phyloP scores from a whole-genome alignment of 2,113 vertebrate species.

The Plecturocebus donacophilus region DNA sequence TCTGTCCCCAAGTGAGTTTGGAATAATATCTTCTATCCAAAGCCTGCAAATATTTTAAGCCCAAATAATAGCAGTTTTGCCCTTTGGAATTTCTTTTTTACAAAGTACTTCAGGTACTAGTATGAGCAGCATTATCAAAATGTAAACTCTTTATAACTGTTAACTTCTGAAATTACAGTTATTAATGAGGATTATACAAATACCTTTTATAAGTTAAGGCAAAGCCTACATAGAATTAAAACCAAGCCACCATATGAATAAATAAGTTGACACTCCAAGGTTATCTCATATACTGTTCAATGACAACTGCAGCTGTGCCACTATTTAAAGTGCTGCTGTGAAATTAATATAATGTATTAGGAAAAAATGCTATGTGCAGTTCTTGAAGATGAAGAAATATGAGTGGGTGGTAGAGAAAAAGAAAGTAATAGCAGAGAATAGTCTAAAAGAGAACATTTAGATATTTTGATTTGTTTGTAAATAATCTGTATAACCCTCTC shows the following conservation, averaged over 20 bases:
- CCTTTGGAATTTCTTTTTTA: slow-evolving; percentile 38
- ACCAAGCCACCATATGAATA: slow-evolving; percentile 36
- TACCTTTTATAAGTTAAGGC: slow-evolving; percentile 48
- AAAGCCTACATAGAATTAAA: slow-evolving; percentile 68
- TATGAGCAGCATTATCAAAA: slow-evolving; percentile 29
- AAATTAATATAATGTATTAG: slow-evolving; percentile 68
- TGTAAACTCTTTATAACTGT: slow-evolving; percentile 56
- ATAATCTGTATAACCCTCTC: slow-evolving; percentile 17
- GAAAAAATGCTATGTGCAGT: slow-evolving; percentile 30
- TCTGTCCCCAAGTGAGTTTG: slow-evolving; percentile 6
- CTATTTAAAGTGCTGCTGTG: slow-evolving; percentile 57
- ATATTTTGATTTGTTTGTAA: slow-evolving; percentile 46
- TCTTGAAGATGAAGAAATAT: slow-evolving; percentile 46
- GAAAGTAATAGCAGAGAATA: slow-evolving; percentile 33
- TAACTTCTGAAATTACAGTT: slow-evolving; percentile 64
- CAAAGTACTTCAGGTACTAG: slow-evolving; percentile 58
- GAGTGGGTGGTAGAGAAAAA: slow-evolving; percentile 27
- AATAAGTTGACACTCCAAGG: slow-evolving; percentile 57
- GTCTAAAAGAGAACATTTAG: slow-evolving; percentile 23
- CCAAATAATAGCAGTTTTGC: slow-evolving; percentile 28
- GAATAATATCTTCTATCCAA: slow-evolving; percentile 22
- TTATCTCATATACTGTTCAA: slow-evolving; percentile 56
- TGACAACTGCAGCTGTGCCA: slow-evolving; percentile 57
- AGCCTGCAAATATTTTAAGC: slow-evolving; percentile 30
- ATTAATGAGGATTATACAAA: slow-evolving; percentile 61